Base-by-base conservation (phyloP, 2,888 invertebrate species). In the Tuberolachnus salignus region DNA sequence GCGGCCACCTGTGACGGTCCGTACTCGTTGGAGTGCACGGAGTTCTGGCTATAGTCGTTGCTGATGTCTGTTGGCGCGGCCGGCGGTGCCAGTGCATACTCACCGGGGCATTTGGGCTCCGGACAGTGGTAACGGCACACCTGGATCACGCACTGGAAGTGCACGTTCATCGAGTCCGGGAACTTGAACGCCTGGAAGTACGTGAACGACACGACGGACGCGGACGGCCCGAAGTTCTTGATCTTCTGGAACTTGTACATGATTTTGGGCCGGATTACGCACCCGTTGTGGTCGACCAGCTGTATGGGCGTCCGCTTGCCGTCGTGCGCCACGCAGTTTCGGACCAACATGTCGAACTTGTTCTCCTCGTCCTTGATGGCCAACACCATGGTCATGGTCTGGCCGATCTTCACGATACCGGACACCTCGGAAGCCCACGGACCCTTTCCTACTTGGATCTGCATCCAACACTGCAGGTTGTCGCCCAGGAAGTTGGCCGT, bases 381-480 rank as follows among this genome's bases (percentile, higher is more conserved):
- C 81, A 96, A 88, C 14, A 96, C 96, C 96, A 96, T 96, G 14
- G 96, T 96, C 96, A 96, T 96, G 0, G 96, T 96, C 85, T 96
- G 96, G 34, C 96, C 96, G 83, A 96, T 96, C 87, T 96, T 96
- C 13, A 96, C 96, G 84, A 96, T 95, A 75, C 96, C 96, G 0
- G 95, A 95, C 49, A 96, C 96, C 87, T 96, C 96, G 16, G 94
- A 94, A n/a, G 96, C 96, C 96, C 96, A 96, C 0, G 96, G 96
- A 82, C 96, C 96, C 85, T 96, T 96, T 80, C 96, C 96, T 64
- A 95, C 95, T 87, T 96, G 96, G 83, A 96, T 96, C 86, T 96
- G 96, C 96, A 96, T 96, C 96, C 96, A 96, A 87, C 96, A 96
- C 85, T 96, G 95, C 83, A 96, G 88, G 87, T 96, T 96, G 86